Evolutionary conservation across 2,888 invertebrate genomes (phyloP), one percentile per base, ranked within the genome.

Genomic region (Cordilura impudica): DNA sequence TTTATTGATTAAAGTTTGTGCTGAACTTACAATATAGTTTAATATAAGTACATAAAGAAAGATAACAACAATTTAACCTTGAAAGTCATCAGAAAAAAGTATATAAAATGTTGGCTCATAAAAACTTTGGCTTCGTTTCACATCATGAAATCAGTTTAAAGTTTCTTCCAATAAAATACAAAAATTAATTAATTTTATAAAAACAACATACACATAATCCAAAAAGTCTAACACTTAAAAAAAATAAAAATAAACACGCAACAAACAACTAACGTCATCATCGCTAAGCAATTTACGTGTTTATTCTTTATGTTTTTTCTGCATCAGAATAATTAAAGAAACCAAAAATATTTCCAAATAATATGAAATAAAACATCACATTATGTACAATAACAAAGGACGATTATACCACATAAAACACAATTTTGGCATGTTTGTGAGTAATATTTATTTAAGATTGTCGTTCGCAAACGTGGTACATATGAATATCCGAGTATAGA

Each of bases 221-320:
- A 10, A 14, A 43, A 5, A 60, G n/a, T n/a, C 12, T n/a, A 35
- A 26, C 12, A 58, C 39, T 16, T 60, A 4, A 39, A 49, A 19
- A 49, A 7, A 19, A 26, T 31, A 51, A n/a, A 60, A 35, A 69
- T 23, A 43, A 4, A n/a, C 18, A 51, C 12, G 0, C 12, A 16
- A 35, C 10, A 49, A 31, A 18, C 29, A 60, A 65, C 65, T 65
- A 19, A 72, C 56, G 65, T 72, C 72, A 56, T 56, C 26, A 56
- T 56, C 26, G n/a, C 43, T 67, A 19, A 29, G 26, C 14, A 23
- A 23, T 51, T 51, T 51, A 1, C 23, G 1, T 49, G 21, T 19
- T 21, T 5, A 49, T 19, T 21, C 3, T 49, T 49, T 18, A 8
- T 2, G 21, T 23, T 2, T 21, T 51, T 2, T 51, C 23, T 23